Evolutionary conservation across 2,888 invertebrate genomes (phyloP), one percentile per base, ranked within the genome.

Genomic region (Mesoligia furuncula): DNA sequence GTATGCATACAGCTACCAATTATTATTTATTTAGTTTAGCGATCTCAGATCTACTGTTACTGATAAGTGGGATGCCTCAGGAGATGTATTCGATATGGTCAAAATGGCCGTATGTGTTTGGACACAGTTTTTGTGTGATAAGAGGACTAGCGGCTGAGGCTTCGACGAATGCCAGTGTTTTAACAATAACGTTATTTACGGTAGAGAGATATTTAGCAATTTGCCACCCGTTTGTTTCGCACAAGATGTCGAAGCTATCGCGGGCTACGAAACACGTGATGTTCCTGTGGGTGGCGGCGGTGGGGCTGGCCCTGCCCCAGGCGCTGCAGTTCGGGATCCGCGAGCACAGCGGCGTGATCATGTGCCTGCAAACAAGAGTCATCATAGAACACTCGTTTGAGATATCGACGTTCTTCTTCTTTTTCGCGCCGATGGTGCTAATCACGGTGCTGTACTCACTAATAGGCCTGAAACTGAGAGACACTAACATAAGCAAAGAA

Each of bases 231-330:
- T 97, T 97, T 87, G 92, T 97, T 57, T 97, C 97, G 8, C 99
- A 99, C 92, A 98, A 98, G 81, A 98, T 99, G 98, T 99, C 99
- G 8, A 98, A 98, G 90, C 95, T 99, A 62, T 98, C 98, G 27
- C 97, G 99, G 51, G 99, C 98, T 17, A 97, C 98, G 76, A 98
- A 98, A 91, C 98, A 98, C 88, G 98, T 99, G 62, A 93, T 98
- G 39, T 95, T 97, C 64, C 97, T 99, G 83, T 99, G 99, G 99
- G 91, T 98, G 73, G 95, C 98, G 0, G 98, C 99, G 0, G 94
- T 99, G 86, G 96, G 97, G 81, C 94, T 98, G 89, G 98, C 98
- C 0, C 95, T 98, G 65, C 98, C 98, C 0, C 98, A 98, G 91
- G 98, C 95, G 17, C 89, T 96, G 62, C 92, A 95, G 54, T 93